A percentile compares a stretch with the other conserved stretches of the same genome.
phyloP scores from a whole-genome alignment of 2,113 vertebrate genomes.

The Cinclus mexicanus region DNA sequence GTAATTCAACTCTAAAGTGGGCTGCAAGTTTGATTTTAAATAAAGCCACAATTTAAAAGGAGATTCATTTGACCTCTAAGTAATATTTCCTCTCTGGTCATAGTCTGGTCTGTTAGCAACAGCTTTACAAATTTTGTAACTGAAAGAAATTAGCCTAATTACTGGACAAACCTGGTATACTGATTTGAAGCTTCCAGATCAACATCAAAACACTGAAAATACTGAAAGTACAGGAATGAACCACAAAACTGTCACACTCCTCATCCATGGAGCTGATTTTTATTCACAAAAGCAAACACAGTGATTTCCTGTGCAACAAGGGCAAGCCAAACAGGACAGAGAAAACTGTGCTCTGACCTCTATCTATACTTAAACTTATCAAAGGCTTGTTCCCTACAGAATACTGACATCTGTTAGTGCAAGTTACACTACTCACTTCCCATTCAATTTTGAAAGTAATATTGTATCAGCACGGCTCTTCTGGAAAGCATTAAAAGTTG shows the following conservation, averaged over 20 bases:
- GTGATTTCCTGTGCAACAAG: not conserved
- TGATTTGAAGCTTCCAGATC: not conserved
- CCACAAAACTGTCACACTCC: not conserved
- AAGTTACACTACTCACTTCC: not conserved
- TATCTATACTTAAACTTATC: not conserved
- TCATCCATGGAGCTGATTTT: fast-evolving
- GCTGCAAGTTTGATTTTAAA: not conserved
- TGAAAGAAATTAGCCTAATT: not conserved
- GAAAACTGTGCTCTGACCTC: not conserved
- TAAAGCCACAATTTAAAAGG: conserved; percentile 1
- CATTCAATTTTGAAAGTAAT: not conserved
- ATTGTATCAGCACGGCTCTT: not conserved
- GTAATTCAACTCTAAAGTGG: not conserved
- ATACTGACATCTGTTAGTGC: not conserved
- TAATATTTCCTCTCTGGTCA: not conserved
- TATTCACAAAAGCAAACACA: not conserved
- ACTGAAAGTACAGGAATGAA: not conserved
- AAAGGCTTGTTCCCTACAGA: not conserved
- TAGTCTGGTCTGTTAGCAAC: not conserved
- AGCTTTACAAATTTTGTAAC: not conserved
- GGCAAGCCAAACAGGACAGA: not conserved
- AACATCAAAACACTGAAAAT: not conserved
- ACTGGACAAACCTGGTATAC: not conserved
- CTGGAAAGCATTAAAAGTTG: not conserved
- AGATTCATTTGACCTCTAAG: not conserved